These are phyloP conservation scores for Acanthaster planci DNA, from an alignment of 35 echinoderm and acorn worm species.

Conservation along the genomic window DNA sequence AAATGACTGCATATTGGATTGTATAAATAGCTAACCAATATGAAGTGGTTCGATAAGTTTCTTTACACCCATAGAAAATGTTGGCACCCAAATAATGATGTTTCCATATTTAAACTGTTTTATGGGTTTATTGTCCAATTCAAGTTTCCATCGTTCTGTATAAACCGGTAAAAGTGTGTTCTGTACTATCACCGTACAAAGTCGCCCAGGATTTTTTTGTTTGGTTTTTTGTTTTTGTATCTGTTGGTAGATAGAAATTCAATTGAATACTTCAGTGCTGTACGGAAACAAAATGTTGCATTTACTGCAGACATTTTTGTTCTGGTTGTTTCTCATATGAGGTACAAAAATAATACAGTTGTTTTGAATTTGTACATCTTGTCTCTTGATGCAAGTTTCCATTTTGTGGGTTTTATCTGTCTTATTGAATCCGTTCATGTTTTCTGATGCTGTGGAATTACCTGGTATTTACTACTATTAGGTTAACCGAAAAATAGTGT, in stretches of 20 bases:
- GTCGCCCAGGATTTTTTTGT: background rate
- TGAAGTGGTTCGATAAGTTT: too few relatives aligned
- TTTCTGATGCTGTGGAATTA: too few relatives aligned
- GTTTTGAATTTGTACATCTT: slow-evolving; percentile 28
- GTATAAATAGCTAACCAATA: too few relatives aligned
- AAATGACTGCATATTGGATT: too few relatives aligned
- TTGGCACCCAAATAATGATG: background rate
- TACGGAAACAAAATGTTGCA: slow-evolving; percentile 11
- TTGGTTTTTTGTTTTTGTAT: background rate
- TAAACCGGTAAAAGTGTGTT: background rate
- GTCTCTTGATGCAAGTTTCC: background rate
- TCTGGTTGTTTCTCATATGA: slow-evolving; percentile 15
- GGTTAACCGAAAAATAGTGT: too few relatives aligned
- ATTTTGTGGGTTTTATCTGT: background rate
- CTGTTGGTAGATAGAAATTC: background rate
- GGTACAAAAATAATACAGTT: background rate
- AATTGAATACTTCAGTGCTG: slow-evolving; percentile 5
- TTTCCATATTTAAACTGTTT: background rate
- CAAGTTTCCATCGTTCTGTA: background rate
- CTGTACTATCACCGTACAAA: slow-evolving; percentile 4
- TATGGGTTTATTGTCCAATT: background rate
- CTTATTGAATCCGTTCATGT: too few relatives aligned
- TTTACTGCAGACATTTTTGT: slow-evolving; percentile 30
- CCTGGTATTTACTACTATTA: too few relatives aligned
- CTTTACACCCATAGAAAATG: background rate